Evolutionary conservation across 2,888 invertebrate genomes (phyloP).

Genomic region (Polymixis flavicincta): DNA sequence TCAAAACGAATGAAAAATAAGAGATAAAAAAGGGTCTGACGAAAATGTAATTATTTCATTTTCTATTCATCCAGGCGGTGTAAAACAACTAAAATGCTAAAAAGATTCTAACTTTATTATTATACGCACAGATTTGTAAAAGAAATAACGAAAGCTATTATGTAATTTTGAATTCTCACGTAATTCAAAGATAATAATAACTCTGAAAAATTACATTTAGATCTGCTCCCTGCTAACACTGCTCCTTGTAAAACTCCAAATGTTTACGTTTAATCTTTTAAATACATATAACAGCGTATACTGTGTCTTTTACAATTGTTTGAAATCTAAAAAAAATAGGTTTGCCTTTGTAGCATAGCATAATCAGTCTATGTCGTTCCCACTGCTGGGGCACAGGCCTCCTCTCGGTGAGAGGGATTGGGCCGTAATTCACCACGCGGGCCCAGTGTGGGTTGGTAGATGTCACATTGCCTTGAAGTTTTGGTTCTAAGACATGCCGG

Average conservation of each 20-base stretch:
- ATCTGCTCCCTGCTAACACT: not conserved
- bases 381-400: too few species aligned
- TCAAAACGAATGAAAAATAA: not conserved
- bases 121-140: constrained; percentile 3
- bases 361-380: too few species aligned
- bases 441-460: too few species aligned
- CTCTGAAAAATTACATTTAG: too few species aligned
- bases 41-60: not conserved
- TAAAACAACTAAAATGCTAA: not conserved
- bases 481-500: too few species aligned
- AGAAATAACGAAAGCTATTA: constrained; percentile 10
- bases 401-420: too few species aligned
- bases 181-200: constrained; percentile 12
- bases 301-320: not conserved
- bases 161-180: not conserved
- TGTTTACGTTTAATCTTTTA: constrained; percentile 2
- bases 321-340: not conserved
- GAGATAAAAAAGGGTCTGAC: not conserved
- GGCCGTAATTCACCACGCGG: too few species aligned
- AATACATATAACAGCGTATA: not conserved
- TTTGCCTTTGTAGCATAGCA: too few species aligned
- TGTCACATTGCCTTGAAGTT: too few species aligned
- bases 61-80: constrained; percentile 1
- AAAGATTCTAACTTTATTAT: not conserved
- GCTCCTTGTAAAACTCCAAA: not conserved